These are phyloP conservation scores for Strongylocentrotus purpuratus DNA, from an alignment of 35 echinoderm and acorn worm species.

Conservation along the genomic window DNA sequence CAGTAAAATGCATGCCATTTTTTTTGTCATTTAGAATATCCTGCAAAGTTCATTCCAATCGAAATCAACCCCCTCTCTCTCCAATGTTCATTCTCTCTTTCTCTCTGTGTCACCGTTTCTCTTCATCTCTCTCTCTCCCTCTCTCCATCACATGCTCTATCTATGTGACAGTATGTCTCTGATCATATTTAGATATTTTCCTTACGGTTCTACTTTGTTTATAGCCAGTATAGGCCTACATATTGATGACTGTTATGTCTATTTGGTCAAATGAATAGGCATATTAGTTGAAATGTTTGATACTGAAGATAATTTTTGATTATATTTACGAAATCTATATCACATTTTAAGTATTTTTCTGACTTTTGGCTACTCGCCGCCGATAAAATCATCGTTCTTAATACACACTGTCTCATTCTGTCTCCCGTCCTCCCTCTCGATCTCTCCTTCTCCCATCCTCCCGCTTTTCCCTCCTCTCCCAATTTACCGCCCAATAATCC, in stretches of 20 bases:
- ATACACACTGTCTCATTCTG: not conserved
- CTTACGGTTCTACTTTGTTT: not conserved
- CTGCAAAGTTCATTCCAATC: not conserved
- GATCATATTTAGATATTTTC: not conserved
- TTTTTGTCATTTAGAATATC: not conserved
- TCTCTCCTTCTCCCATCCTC: not conserved
- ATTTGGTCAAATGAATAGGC: not conserved
- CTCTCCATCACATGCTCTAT: not conserved
- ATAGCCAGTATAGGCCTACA: not conserved
- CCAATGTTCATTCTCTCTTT: too few relatives aligned
- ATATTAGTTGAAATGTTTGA: not conserved
- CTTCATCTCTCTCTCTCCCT: not conserved
- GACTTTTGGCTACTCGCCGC: not conserved
- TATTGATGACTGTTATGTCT: not conserved
- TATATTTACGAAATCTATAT: not conserved
- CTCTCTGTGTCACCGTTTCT: too few relatives aligned
- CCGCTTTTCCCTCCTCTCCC: not conserved
- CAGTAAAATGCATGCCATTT: not conserved
- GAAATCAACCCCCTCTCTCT: not conserved
- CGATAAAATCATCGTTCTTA: not conserved
- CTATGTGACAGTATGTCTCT: not conserved
- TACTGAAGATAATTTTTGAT: not conserved
- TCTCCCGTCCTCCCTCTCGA: not conserved
- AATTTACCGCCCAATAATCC: constrained; percentile 17
- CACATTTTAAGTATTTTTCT: not conserved